Evolutionary conservation across 2,888 invertebrate species (phyloP).

Genomic region (Ophion ventricosus): DNA sequence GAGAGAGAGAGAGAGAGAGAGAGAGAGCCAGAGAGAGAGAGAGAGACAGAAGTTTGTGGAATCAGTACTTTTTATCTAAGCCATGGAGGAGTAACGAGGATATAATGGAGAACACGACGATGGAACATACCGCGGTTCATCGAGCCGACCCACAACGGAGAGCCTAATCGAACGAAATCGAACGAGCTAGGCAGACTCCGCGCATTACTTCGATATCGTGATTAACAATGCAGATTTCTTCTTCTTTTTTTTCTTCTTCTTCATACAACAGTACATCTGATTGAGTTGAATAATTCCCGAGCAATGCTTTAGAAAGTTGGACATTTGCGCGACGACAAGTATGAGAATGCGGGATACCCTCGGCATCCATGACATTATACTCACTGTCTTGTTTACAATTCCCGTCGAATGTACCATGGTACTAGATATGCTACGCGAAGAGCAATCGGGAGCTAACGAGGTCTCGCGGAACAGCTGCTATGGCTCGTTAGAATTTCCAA

Average conservation of each 20-base stretch:
- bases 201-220: slow-evolving; percentile 76
- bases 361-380: slow-evolving; percentile 34
- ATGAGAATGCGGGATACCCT: slow-evolving; percentile 9
- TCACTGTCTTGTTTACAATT: neutral
- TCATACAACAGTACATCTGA: slow-evolving; percentile 44
- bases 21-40: neutral
- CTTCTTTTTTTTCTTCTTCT: slow-evolving; percentile 60
- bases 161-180: slow-evolving; percentile 36
- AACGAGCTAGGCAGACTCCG: slow-evolving; percentile 22
- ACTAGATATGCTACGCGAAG: too few relatives aligned
- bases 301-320: slow-evolving; percentile 78
- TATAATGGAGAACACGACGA: slow-evolving; percentile 33
- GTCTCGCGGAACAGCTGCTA: too few relatives aligned
- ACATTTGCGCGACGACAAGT: slow-evolving; percentile 21
- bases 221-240: slow-evolving; percentile 78
- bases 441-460: too few relatives aligned
- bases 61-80: slow-evolving; percentile 60
- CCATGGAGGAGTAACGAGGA: slow-evolving; percentile 29
- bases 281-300: slow-evolving; percentile 75
- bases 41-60: slow-evolving; percentile 25
- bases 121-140: slow-evolving; percentile 20
- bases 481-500: too few relatives aligned
- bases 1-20: slow-evolving; percentile 11
- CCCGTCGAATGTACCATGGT: too few relatives aligned
- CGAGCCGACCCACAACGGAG: slow-evolving; percentile 19